Conservation (phyloP, 2,113 vertebrate genomes). For the Aegypius monachus region DNA sequence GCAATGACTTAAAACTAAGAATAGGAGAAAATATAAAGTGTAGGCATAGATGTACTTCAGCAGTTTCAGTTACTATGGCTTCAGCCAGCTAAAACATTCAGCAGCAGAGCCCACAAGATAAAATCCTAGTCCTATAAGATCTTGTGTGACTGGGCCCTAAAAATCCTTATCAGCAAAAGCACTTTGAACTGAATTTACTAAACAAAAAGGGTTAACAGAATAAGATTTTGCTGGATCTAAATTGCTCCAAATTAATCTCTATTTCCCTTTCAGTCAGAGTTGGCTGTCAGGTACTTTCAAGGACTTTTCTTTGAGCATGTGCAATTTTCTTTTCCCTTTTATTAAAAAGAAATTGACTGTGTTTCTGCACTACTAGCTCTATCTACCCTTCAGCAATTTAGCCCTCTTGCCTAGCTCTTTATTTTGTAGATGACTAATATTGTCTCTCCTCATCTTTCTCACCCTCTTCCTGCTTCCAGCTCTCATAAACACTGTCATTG, state of each 20-base stretch:
- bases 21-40: neutral
- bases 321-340: constrained; percentile 34
- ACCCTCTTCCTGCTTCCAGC: constrained; percentile 44
- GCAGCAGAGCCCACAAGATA: neutral
- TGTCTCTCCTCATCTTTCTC: constrained; percentile 67
- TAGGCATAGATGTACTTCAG: neutral
- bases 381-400: constrained; percentile 55
- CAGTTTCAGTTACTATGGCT: neutral
- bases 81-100: neutral
- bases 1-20: neutral
- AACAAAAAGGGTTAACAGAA: neutral
- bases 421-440: constrained; percentile 37
- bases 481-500: constrained; percentile 22
- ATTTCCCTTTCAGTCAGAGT: neutral
- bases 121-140: neutral
- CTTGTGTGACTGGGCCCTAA: neutral
- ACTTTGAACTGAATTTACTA: neutral
- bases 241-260: neutral
- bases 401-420: constrained; percentile 30
- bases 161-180: neutral
- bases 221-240: neutral
- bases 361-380: constrained; percentile 59
- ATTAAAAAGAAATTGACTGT: constrained; percentile 19
- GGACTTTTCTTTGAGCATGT: constrained; percentile 13
- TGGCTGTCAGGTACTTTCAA: constrained; percentile 51